These are phyloP conservation scores for Trachurus trachurus DNA, from an alignment of 2,797 vertebrate species.

Conservation along the genomic window DNA sequence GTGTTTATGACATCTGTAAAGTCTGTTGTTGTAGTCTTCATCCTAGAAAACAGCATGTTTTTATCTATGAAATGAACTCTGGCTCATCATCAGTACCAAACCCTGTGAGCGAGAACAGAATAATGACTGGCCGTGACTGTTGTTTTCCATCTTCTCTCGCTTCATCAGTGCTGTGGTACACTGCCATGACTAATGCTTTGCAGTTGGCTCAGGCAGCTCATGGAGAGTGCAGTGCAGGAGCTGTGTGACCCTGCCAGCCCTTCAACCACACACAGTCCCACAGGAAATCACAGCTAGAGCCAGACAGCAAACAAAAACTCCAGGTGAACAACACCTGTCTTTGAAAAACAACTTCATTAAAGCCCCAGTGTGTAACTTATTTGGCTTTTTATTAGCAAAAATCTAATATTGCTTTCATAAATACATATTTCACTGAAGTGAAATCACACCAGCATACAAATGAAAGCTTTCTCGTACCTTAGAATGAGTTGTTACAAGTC, in stretches of 20 bases:
- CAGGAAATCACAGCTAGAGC: constrained; percentile 25
- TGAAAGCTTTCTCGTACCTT: too few species aligned
- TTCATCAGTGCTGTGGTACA: constrained; percentile 51
- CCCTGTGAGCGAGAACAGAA: constrained; percentile 20
- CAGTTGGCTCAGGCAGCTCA: constrained; percentile 40
- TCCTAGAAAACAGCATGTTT: neutral
- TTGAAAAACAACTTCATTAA: neutral
- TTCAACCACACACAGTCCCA: neutral
- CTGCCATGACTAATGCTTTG: constrained; percentile 45
- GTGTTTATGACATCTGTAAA: neutral
- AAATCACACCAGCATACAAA: too few species aligned
- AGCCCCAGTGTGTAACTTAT: too few species aligned
- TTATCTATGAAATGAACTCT: constrained; percentile 21
- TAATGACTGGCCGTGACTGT: constrained; percentile 32
- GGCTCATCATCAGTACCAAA: constrained; percentile 32
- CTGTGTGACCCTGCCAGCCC: constrained; percentile 28
- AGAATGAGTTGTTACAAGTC: too few species aligned
- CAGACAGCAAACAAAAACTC: neutral
- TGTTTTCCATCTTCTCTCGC: constrained; percentile 49
- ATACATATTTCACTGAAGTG: too few species aligned
- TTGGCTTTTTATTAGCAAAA: too few species aligned
- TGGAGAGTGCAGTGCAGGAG: constrained; percentile 42
- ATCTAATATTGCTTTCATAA: too few species aligned
- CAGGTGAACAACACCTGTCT: constrained; percentile 8
- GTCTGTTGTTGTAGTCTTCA: neutral